Evolutionary conservation across 2,888 invertebrate genomes (phyloP).

Genomic region (Drosophila anomelani): DNA sequence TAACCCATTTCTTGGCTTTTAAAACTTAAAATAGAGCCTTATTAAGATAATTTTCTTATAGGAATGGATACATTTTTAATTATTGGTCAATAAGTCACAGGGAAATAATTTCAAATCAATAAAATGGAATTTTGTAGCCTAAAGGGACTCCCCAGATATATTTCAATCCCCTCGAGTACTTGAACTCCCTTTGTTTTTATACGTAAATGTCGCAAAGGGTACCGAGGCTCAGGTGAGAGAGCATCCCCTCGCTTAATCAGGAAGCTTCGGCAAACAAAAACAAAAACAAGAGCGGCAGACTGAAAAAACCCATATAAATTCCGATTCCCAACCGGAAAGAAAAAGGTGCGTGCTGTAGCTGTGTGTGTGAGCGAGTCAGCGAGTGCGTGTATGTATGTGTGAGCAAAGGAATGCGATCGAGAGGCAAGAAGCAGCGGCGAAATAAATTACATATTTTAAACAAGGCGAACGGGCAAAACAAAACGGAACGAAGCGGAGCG

Average conservation of each 20-base stretch:
- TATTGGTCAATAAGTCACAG: no score
- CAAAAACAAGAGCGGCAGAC: constrained; percentile 12
- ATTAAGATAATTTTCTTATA: no score
- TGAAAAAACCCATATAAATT: constrained; percentile 74
- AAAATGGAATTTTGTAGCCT: background rate
- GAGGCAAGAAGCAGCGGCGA: constrained; percentile 57
- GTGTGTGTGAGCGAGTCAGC: constrained; percentile 6
- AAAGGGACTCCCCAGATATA: background rate
- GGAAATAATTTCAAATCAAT: no score
- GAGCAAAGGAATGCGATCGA: constrained; percentile 60
- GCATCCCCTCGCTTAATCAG: constrained; percentile 39
- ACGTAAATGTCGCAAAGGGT: background rate
- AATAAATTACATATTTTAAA: constrained; percentile 74
- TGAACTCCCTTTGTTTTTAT: background rate
- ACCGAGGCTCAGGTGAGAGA: constrained; percentile 10
- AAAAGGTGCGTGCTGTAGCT: constrained; percentile 72
- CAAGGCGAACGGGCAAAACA: constrained; percentile 50
- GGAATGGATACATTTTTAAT: no score
- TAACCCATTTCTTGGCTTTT: no score
- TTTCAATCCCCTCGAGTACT: background rate
- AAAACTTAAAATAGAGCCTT: no score
- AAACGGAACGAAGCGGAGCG: constrained; percentile 18
- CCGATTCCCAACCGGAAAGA: constrained; percentile 78
- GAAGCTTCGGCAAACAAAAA: constrained; percentile 44
- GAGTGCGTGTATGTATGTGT: constrained; percentile 11